Base-by-base conservation (phyloP, 1,140 invertebrate genomes). In the Ceratitis capitata region DNA sequence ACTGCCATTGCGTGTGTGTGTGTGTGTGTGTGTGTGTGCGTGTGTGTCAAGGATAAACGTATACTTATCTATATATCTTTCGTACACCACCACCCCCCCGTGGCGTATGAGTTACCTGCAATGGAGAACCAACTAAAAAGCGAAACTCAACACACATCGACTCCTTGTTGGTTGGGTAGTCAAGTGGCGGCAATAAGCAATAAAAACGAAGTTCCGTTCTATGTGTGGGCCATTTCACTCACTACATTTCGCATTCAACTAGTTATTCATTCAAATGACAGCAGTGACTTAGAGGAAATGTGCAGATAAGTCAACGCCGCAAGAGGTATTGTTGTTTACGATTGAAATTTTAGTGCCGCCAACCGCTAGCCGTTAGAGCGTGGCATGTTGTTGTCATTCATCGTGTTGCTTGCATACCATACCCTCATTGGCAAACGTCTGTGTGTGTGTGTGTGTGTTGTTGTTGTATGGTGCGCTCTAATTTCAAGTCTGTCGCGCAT, bases 401-500 rank as follows among this genome's bases (percentile, higher is more conserved):
- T 47, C 69, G 69, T 78, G 35, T 78, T 78, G 39, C n/a, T 78
- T 78, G 39, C n/a, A 78, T 78, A 9, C 19, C 69, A 78, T n/a
- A n/a, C n/a, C 69, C 45, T 45, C 3, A 39, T 16, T 23, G 26
- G 26, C 56, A 5, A 19, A 16, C 47, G n/a, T n/a, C n/a, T n/a
- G n/a, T n/a, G n/a, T 49, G 7, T 9, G 47, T 14, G 47, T n/a
- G n/a, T n/a, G n/a, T n/a, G n/a, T n/a, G n/a, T n/a, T n/a, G n/a
- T n/a, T n/a, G n/a, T n/a, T n/a, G 7, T 9, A 26, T 12, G 56
- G 4, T 26, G 56, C 56, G 56, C n/a, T 61, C 56, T 61, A 74
- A 74, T 74, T 74, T 74, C 69, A 74, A 74, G 29, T 74, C 39
- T 74, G 39, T 74, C 69, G 69, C 39, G 69, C 69, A 74, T 74